These are phyloP conservation scores for Okamejei kenojei DNA, from an alignment of 2,797 vertebrate species.

Conservation along the genomic window DNA sequence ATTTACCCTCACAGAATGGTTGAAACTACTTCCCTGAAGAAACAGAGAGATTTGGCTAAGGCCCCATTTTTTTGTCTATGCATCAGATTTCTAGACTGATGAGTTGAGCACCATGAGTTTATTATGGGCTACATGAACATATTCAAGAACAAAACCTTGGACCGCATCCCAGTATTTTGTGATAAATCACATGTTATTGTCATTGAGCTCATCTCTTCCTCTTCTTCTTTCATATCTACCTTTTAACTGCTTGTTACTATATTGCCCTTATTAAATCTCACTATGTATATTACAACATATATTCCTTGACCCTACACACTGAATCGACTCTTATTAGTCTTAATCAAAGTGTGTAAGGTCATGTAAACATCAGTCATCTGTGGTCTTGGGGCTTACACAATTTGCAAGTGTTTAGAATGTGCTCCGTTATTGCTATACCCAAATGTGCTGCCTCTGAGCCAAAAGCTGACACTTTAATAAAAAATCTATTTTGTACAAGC, in stretches of 20 bases:
- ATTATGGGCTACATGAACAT: not conserved
- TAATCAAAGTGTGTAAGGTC: not conserved
- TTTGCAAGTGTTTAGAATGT: not conserved
- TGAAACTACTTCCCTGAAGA: not conserved
- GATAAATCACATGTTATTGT: not conserved
- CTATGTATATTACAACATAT: not conserved
- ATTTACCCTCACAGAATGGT: not conserved
- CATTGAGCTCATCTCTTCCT: not conserved
- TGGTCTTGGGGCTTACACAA: not conserved
- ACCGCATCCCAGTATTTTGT: not conserved
- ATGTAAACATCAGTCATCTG: not conserved
- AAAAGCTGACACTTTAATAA: no score
- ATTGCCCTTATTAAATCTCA: not conserved
- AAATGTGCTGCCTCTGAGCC: no score
- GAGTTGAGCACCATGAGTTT: not conserved
- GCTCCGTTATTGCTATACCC: not conserved
- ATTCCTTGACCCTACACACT: not conserved
- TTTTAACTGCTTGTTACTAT: not conserved
- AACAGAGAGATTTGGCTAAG: not conserved
- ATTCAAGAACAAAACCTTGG: not conserved
- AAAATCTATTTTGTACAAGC: no score
- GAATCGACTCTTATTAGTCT: not conserved
- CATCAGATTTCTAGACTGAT: not conserved
- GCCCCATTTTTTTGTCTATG: not conserved
- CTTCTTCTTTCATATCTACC: not conserved